phyloP scores from a whole-genome alignment of 1,140 invertebrate genomes.

The Ips typographus region DNA sequence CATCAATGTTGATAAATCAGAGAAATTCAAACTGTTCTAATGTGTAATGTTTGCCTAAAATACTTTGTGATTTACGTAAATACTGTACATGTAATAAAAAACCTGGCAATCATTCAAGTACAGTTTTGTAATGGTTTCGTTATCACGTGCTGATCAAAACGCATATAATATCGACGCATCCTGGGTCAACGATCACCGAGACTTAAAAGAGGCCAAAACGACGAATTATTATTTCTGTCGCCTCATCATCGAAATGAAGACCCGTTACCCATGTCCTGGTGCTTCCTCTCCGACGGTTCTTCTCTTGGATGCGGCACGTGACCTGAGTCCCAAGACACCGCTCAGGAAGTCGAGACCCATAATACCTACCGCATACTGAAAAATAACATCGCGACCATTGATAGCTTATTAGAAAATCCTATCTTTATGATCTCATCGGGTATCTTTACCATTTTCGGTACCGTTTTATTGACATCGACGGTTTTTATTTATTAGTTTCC shows the following conservation, averaged over 20 bases:
- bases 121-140: too few relatives aligned
- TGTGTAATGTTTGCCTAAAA: too few relatives aligned
- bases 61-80: too few relatives aligned
- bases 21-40: too few relatives aligned
- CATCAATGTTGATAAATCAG: neutral
- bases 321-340: slow-evolving; percentile 16
- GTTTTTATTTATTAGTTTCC: neutral
- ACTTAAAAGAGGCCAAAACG: slow-evolving; percentile 23
- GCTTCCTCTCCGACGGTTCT: slow-evolving; percentile 29
- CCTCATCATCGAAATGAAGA: slow-evolving; percentile 27
- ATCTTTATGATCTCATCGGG: slow-evolving; percentile 15
- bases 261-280: slow-evolving; percentile 35
- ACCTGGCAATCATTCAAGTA: too few relatives aligned
- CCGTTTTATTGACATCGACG: neutral
- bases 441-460: slow-evolving; percentile 8
- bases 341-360: slow-evolving; percentile 31
- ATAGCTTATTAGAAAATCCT: neutral
- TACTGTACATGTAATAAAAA: too few relatives aligned
- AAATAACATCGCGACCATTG: neutral
- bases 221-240: slow-evolving; percentile 36
- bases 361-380: slow-evolving; percentile 34
- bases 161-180: slow-evolving; percentile 5
- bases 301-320: slow-evolving; percentile 20
- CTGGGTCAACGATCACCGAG: slow-evolving; percentile 20
- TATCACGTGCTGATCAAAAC: slow-evolving; percentile 7